Evolutionary conservation across 2,888 invertebrate genomes (phyloP).

Genomic region (Pardosa pseudoannulata): DNA sequence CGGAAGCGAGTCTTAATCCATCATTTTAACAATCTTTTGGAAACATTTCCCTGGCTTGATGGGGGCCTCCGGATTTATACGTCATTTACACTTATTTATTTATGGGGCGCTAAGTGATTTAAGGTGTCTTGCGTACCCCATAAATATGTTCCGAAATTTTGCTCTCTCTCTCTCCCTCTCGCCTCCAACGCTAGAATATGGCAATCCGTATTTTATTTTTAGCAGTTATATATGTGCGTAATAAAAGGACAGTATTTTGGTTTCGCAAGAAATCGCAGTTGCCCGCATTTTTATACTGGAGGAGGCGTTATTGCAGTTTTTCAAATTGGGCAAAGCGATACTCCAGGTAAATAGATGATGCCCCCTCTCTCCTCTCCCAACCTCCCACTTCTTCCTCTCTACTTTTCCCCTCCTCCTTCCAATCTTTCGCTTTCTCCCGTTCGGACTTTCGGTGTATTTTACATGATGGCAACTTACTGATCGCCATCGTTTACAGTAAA

Average conservation of each 20-base stretch:
- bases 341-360: constrained; percentile 27
- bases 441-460: constrained; percentile 50
- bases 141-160: constrained; percentile 51
- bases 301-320: not conserved
- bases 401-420: no score
- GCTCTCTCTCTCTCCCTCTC: not conserved
- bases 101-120: constrained; percentile 67
- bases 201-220: constrained; percentile 30
- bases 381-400: no score
- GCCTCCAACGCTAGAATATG: not conserved
- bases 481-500: no score
- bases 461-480: constrained; percentile 28
- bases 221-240: constrained; percentile 24
- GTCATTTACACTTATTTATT: constrained; percentile 70
- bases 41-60: constrained; percentile 38
- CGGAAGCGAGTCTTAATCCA: constrained; percentile 18
- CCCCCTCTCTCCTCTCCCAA: no score
- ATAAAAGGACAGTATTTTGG: constrained; percentile 33
- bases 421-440: not conserved
- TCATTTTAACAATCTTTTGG: constrained; percentile 58
- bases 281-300: not conserved
- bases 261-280: not conserved
- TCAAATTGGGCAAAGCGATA: constrained; percentile 27
- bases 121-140: constrained; percentile 60
- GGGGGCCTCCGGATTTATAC: constrained; percentile 50